Conservation (phyloP, 2,113 vertebrate genomes). For the Athene noctua region DNA sequence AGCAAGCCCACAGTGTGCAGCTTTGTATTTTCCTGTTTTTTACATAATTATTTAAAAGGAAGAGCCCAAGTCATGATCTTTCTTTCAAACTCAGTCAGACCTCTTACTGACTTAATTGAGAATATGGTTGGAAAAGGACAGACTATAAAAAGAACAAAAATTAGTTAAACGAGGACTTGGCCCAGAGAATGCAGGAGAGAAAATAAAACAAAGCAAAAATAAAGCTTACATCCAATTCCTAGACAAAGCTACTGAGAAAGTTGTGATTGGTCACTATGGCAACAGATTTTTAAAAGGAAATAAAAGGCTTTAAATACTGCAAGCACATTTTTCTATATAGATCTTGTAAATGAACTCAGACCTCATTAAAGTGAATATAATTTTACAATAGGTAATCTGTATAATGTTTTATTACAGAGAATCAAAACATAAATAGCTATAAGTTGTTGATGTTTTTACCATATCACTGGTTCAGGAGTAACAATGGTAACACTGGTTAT, state of each 20-base stretch:
- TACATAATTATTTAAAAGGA: neutral
- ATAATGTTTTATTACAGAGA: neutral
- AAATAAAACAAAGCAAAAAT: neutral
- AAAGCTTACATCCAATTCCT: constrained; percentile 2
- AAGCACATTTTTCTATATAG: neutral
- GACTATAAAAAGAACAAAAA: constrained; percentile 8
- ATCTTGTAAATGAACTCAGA: neutral
- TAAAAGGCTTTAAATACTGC: constrained; percentile 25
- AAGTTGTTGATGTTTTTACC: neutral
- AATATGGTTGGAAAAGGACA: neutral
- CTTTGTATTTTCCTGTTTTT: neutral
- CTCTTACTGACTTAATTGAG: neutral
- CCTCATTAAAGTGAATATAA: neutral
- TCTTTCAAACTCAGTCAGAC: neutral
- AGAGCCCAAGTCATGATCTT: neutral
- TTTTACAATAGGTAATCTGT: neutral
- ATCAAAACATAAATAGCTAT: neutral
- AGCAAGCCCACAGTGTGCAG: neutral
- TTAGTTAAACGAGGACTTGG: neutral
- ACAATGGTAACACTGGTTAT: neutral
- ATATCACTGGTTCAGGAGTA: neutral
- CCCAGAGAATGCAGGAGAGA: neutral
- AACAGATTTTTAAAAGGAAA: constrained; percentile 59
- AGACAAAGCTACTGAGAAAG: constrained; percentile 35
- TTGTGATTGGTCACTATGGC: constrained; percentile 50